These are phyloP conservation scores for Poicephalus meyeri DNA, from an alignment of 2,113 vertebrate species.

Conservation along the genomic window DNA sequence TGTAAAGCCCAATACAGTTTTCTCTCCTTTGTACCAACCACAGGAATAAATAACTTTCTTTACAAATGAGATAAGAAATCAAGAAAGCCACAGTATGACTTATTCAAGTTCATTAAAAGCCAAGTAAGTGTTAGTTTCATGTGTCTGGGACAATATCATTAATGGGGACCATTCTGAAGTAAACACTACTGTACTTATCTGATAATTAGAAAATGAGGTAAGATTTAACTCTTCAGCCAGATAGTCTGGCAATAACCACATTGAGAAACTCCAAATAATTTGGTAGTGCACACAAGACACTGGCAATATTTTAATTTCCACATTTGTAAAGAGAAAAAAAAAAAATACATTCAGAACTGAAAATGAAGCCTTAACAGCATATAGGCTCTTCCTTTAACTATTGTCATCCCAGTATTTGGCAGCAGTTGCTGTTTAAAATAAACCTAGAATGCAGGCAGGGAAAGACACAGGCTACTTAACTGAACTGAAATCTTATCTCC, in stretches of 20 bases:
- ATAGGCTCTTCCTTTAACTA: not conserved
- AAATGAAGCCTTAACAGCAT: not conserved
- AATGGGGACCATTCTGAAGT: not conserved
- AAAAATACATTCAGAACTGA: not conserved
- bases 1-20: not conserved
- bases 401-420: not conserved
- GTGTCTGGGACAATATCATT: not conserved
- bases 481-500: not conserved
- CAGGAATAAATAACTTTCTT: not conserved
- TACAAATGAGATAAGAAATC: not conserved
- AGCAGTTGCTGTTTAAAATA: not conserved
- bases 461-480: not conserved
- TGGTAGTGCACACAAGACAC: not conserved
- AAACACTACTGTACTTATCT: not conserved
- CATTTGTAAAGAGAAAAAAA: not conserved
- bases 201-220: not conserved
- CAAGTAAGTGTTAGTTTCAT: not conserved
- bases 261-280: not conserved
- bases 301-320: not conserved
- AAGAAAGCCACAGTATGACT: not conserved
- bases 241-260: not conserved
- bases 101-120: not conserved
- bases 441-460: not conserved
- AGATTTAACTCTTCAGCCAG: not conserved
- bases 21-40: not conserved